These are phyloP conservation scores for Anhinga anhinga DNA, from an alignment of 2,113 vertebrate genomes.

Conservation along the genomic window DNA sequence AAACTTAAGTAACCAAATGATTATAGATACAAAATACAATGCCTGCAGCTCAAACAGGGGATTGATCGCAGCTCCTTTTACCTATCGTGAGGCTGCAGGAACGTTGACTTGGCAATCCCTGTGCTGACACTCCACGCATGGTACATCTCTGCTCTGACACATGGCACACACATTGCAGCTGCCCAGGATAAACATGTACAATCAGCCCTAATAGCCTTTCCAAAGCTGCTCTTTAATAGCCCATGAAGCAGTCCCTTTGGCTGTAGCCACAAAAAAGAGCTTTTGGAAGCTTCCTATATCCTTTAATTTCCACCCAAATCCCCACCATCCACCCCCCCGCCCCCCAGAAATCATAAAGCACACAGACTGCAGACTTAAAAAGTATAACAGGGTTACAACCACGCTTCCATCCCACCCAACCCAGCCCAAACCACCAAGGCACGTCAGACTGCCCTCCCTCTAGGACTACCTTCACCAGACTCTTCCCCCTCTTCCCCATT, in stretches of 20 bases:
- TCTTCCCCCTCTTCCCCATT: background rate
- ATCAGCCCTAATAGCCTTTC: background rate
- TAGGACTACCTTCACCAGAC: background rate
- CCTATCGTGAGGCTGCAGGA: background rate
- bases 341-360: constrained; percentile 9
- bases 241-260: background rate
- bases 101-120: background rate
- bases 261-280: background rate
- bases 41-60: background rate
- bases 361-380: constrained; percentile 14
- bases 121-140: background rate
- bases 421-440: constrained; percentile 39
- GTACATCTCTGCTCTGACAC: background rate
- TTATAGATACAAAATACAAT: background rate
- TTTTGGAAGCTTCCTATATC: background rate
- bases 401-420: background rate
- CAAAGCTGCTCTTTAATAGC: background rate
- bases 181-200: background rate
- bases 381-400: background rate
- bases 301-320: background rate
- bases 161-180: constrained; percentile 8
- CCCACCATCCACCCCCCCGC: too few relatives aligned
- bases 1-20: background rate
- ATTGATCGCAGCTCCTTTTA: background rate
- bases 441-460: background rate